phyloP scores from a whole-genome alignment of 2,797 vertebrate genomes.

The Lates japonicus region DNA sequence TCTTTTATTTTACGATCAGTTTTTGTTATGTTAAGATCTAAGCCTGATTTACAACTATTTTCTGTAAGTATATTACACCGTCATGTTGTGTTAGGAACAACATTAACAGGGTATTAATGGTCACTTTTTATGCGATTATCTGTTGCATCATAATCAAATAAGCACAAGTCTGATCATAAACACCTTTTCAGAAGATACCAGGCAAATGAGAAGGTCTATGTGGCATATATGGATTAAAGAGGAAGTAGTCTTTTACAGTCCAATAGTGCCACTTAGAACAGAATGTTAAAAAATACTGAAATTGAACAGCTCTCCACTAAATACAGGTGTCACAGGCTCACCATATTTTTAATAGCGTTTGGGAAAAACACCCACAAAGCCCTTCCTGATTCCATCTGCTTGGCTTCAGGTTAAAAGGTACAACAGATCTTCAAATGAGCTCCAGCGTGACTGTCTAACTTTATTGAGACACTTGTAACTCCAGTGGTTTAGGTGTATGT shows the following conservation, averaged over 20 bases:
- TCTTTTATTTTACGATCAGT: conserved; percentile 26
- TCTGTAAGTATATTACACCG: background rate
- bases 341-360: conserved; percentile 30
- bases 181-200: background rate
- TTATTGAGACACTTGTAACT: conserved; percentile 14
- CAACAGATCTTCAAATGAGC: conserved; percentile 33
- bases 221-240: background rate
- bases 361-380: conserved; percentile 27
- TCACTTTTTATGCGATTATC: background rate
- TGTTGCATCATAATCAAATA: background rate
- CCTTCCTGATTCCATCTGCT: conserved; percentile 38
- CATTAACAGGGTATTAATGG: background rate
- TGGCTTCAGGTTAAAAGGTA: conserved; percentile 55
- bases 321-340: conserved; percentile 32
- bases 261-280: conserved; percentile 26
- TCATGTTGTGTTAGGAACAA: background rate
- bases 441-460: conserved; percentile 11
- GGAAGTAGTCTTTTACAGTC: background rate
- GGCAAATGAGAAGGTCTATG: background rate
- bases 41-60: background rate
- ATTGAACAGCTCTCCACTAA: conserved; percentile 41
- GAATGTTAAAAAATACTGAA: conserved; percentile 42
- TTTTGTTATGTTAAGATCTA: conserved; percentile 13
- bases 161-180: conserved; percentile 14
- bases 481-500: conserved; percentile 10